These are phyloP conservation scores for Amphiprion clarkii DNA, from an alignment of 2,797 vertebrate species.

Conservation along the genomic window DNA sequence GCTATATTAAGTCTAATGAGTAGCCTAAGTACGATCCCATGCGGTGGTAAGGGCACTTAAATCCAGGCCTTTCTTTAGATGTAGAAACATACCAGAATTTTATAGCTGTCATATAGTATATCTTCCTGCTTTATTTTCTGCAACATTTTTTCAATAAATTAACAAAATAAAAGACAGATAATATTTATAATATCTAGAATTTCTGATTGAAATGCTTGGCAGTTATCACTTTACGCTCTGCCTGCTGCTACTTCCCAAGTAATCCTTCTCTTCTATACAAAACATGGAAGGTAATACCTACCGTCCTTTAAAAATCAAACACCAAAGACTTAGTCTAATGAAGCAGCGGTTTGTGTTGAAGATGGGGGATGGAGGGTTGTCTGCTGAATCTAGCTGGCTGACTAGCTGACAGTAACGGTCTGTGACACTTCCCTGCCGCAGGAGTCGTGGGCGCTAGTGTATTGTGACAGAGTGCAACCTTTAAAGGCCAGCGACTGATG, in stretches of 20 bases:
- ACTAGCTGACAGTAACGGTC: constrained; percentile 81
- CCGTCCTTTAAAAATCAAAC: constrained; percentile 44
- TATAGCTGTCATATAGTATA: not conserved
- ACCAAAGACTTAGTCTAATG: constrained; percentile 60
- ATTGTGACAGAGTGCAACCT: constrained; percentile 89
- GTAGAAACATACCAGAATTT: constrained; percentile 25
- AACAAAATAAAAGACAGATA: no score
- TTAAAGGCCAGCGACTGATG: constrained; percentile 88
- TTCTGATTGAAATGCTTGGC: not conserved
- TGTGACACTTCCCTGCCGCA: constrained; percentile 83
- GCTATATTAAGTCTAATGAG: constrained; percentile 61
- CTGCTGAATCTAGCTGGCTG: constrained; percentile 76
- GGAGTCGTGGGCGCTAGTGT: constrained; percentile 82
- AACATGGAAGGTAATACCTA: constrained; percentile 22
- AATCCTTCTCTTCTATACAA: constrained; percentile 6
- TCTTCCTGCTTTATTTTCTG: no score
- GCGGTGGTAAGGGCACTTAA: constrained; percentile 24
- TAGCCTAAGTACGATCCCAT: constrained; percentile 23
- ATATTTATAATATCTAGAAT: not conserved
- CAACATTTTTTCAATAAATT: no score
- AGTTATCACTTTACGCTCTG: not conserved
- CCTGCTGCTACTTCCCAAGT: not conserved
- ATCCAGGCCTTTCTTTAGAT: constrained; percentile 14
- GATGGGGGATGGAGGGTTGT: constrained; percentile 65
- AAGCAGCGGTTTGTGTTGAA: constrained; percentile 47